Base-by-base conservation (phyloP, 92 coral and sea anemone species). In the Heliopora coerulea region DNA sequence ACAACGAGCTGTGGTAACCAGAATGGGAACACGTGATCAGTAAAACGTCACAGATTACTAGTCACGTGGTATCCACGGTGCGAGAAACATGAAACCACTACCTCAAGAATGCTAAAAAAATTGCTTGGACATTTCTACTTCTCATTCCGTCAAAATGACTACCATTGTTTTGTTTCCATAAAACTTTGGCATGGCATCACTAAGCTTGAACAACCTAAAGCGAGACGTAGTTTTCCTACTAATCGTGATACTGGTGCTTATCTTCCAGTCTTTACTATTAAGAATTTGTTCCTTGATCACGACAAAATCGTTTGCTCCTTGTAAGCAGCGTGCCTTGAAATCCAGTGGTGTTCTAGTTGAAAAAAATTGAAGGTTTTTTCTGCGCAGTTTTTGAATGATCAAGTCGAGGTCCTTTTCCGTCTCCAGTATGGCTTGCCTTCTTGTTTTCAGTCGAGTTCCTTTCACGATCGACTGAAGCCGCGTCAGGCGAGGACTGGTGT, bases 261-360 rank as follows among this genome's bases (percentile, higher is more conserved):
- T 82, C 44, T 80, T 68, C 82, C 91, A 86, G 37, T 85, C 84
- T 68, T 75, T 84, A 67, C 90, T 89, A 60, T 89, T 88, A 2
- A 91, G 85, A 41, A 92, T 83, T 37, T 89, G 86, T 30, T 92
- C 97, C 59, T 87, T 89, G 26, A 63, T 86, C 24, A 92, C 83
- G 37, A 89, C 79, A 33, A 88, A 79, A 28, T 89, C 90, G 25
- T 83, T 74, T 8, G 91, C 78, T 3, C 96, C 97, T 29, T 86
- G 79, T 9, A 92, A 56, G 57, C 97, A 92, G 18, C 63, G 77
- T 40, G 58, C 81, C 54, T 85, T 85, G 44, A 92, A 85, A 65
- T 85, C 91, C 31, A 68, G 68, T 64, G 93, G 83, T 72, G 86
- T 78, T 50, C 86, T 82, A 28, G 89, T 62, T 11, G 25, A 25